Conservation (phyloP, 1,140 invertebrate species). For the Anastrepha obliqua region DNA sequence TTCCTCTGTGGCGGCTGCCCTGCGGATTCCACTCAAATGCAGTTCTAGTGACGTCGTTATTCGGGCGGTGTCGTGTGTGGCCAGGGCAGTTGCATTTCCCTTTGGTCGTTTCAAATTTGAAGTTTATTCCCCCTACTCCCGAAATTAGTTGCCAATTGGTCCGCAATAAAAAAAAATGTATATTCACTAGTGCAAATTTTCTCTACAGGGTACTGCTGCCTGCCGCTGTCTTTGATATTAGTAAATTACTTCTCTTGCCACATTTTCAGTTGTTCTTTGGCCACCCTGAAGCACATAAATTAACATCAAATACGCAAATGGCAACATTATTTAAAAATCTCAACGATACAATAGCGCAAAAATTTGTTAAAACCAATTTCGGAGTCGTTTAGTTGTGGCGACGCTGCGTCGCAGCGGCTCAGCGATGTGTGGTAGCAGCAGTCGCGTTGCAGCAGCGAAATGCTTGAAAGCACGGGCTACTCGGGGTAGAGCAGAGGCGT, state of each 20-base stretch:
- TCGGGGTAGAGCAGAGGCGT: background rate
- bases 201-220: too few relatives aligned
- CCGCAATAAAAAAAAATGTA: too few relatives aligned
- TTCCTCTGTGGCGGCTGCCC: too few relatives aligned
- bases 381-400: background rate
- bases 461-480: background rate
- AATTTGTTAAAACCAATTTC: conserved; percentile 49
- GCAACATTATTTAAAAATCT: conserved; percentile 48
- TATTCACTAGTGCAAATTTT: too few relatives aligned
- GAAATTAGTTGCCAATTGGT: too few relatives aligned
- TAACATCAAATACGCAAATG: conserved; percentile 45
- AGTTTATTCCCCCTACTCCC: too few relatives aligned
- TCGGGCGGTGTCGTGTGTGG: too few relatives aligned
- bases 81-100: too few relatives aligned
- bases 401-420: background rate
- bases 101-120: too few relatives aligned
- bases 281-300: background rate
- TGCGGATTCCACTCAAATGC: too few relatives aligned
- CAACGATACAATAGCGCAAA: conserved; percentile 15
- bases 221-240: background rate
- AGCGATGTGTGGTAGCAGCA: too few relatives aligned
- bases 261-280: background rate
- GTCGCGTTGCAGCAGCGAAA: background rate
- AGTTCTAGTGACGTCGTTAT: too few relatives aligned
- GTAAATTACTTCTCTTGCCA: background rate